These are phyloP conservation scores for Chloroceryle inda DNA, from an alignment of 2,797 vertebrate species.

Conservation along the genomic window DNA sequence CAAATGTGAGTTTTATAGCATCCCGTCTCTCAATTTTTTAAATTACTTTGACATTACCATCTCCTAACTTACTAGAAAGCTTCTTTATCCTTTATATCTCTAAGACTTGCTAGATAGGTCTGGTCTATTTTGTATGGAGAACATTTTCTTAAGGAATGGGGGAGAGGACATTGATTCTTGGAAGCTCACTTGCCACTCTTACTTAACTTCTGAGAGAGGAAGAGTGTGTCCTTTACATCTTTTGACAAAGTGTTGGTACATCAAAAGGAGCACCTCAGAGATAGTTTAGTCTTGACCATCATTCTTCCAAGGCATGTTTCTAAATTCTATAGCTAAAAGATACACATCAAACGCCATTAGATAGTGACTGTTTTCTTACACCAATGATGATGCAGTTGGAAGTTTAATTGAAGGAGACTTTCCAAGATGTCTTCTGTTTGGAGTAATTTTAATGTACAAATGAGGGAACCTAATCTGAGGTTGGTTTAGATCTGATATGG, in stretches of 20 bases:
- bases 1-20: neutral
- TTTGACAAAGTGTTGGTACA: neutral
- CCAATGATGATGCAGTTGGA: neutral
- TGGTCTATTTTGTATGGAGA: neutral
- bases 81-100: neutral
- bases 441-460: neutral
- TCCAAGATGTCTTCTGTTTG: neutral
- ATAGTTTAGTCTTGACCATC: neutral
- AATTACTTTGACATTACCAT: neutral
- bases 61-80: neutral
- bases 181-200: neutral
- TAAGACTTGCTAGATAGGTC: neutral
- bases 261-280: neutral
- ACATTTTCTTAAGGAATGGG: neutral
- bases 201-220: neutral
- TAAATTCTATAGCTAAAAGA: neutral
- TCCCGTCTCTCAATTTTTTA: neutral
- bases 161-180: neutral
- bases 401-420: neutral
- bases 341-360: neutral
- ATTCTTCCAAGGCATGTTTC: neutral
- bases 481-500: neutral
- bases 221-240: neutral
- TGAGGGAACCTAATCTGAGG: neutral
- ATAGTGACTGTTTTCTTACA: neutral